Evolutionary conservation across 1,140 invertebrate genomes (phyloP).

Genomic region (Hylyphantes graminicola): DNA sequence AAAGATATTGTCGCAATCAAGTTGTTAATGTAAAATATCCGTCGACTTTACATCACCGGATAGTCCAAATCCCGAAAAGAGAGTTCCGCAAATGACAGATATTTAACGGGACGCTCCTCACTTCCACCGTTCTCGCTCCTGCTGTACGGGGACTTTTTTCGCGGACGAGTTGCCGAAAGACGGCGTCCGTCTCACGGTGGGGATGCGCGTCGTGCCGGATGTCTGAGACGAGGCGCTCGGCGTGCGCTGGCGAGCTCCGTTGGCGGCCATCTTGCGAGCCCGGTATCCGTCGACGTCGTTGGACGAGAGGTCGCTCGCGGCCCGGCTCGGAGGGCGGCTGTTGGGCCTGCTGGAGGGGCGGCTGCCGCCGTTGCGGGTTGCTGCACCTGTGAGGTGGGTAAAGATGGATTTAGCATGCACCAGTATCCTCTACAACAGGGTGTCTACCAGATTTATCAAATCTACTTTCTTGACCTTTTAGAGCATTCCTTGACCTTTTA

Average conservation of each 20-base stretch:
- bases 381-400: no score
- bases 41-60: no score
- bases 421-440: no score
- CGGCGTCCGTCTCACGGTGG: constrained; percentile 30
- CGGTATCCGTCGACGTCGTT: constrained; percentile 52
- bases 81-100: no score
- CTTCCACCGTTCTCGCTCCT: constrained; percentile 40
- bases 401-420: no score
- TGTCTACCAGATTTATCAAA: no score
- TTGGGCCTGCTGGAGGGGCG: constrained; percentile 80
- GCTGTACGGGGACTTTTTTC: constrained; percentile 16
- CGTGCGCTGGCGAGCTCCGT: constrained; percentile 24
- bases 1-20: no score
- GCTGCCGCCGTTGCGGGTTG: constrained; percentile 67
- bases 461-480: no score
- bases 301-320: constrained; percentile 76
- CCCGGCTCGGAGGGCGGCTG: constrained; percentile 87
- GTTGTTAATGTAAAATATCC: no score
- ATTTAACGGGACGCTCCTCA: background rate
- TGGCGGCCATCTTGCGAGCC: constrained; percentile 38
- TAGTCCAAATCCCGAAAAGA: no score
- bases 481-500: no score
- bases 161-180: constrained; percentile 19
- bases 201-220: constrained; percentile 37
- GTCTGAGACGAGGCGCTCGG: constrained; percentile 53